phyloP scores from a whole-genome alignment of 2,797 vertebrate species.

The Caiman crocodilus region DNA sequence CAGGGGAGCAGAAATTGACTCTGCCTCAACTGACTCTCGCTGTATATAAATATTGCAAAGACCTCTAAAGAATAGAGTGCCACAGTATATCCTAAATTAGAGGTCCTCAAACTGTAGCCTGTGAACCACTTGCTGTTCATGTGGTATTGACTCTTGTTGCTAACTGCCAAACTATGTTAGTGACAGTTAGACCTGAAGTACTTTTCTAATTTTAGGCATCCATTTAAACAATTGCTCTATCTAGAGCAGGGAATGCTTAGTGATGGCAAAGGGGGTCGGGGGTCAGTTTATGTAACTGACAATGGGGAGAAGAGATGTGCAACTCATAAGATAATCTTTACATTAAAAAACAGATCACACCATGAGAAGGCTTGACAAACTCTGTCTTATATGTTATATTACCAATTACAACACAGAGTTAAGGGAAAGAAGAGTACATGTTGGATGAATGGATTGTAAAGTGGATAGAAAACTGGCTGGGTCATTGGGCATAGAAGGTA shows the following conservation, averaged over 20 bases:
- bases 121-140: not conserved
- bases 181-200: not conserved
- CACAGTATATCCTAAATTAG: not conserved
- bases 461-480: no score
- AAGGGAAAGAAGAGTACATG: not conserved
- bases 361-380: not conserved
- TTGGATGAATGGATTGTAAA: not conserved
- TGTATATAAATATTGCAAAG: not conserved
- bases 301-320: not conserved
- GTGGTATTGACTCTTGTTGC: not conserved
- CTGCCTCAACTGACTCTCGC: not conserved
- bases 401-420: not conserved
- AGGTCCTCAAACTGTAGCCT: not conserved
- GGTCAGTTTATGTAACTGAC: not conserved
- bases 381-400: not conserved
- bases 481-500: no score
- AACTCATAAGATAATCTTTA: not conserved
- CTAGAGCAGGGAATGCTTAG: fast-evolving
- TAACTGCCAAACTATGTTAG: not conserved
- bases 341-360: not conserved
- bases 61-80: not conserved
- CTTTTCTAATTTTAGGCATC: not conserved
- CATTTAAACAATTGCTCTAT: not conserved
- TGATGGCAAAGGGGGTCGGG: no score
- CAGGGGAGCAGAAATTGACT: not conserved